phyloP scores from a whole-genome alignment of 1,140 invertebrate species.

The Arctopsyche grandis region DNA sequence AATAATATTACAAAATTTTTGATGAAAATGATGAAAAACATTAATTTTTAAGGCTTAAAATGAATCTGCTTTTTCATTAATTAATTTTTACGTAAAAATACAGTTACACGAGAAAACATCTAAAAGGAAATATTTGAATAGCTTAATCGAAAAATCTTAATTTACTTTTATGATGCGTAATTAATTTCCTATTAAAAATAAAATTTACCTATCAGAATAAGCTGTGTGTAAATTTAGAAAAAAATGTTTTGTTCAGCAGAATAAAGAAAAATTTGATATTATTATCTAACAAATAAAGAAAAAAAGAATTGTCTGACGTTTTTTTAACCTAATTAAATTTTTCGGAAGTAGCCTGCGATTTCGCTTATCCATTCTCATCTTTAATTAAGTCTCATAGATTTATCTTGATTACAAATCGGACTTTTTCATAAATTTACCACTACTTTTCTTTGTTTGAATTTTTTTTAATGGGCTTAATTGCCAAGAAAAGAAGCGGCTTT shows the following conservation, averaged over 20 bases:
- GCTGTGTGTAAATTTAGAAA: too few relatives aligned
- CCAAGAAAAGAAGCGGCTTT: too few relatives aligned
- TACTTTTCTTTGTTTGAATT: neutral
- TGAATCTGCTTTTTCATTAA: neutral
- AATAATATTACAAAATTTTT: too few relatives aligned
- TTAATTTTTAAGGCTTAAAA: too few relatives aligned
- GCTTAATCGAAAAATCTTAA: too few relatives aligned
- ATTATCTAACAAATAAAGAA: too few relatives aligned
- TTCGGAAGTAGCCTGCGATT: neutral
- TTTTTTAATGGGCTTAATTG: neutral
- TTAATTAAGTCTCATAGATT: constrained; percentile 18
- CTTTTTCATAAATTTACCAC: neutral
- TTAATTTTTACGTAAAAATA: neutral
- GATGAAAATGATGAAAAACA: too few relatives aligned
- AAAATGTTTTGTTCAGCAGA: too few relatives aligned
- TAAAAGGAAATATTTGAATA: neutral
- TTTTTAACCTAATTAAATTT: constrained; percentile 5
- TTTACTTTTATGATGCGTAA: too few relatives aligned
- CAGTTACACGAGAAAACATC: neutral
- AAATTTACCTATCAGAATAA: too few relatives aligned
- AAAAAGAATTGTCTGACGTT: neutral
- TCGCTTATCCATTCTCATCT: constrained; percentile 2
- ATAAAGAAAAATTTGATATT: too few relatives aligned
- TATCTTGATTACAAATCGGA: constrained; percentile 8
- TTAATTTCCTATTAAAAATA: too few relatives aligned